These are phyloP conservation scores for Merluccius polli DNA, from an alignment of 2,797 vertebrate genomes.

Conservation along the genomic window DNA sequence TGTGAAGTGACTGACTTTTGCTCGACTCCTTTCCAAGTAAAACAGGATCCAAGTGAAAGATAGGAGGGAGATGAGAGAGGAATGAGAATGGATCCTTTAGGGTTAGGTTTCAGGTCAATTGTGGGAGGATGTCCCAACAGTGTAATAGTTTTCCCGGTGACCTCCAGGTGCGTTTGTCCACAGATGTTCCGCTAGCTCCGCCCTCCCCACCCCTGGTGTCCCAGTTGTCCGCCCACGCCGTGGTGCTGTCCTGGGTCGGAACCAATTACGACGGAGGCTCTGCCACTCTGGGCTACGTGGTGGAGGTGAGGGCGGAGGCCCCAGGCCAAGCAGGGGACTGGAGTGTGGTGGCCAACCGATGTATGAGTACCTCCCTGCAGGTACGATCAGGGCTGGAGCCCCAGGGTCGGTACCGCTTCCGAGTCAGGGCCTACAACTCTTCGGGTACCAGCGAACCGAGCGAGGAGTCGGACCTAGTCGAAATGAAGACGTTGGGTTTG, in stretches of 20 bases:
- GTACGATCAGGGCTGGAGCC: slow-evolving; percentile 64
- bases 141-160: neutral
- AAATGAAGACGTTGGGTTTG: slow-evolving; percentile 65
- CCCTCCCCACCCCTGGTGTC: slow-evolving; percentile 71
- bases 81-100: neutral
- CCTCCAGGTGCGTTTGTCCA: neutral
- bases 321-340: slow-evolving; percentile 43
- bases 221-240: slow-evolving; percentile 59
- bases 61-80: neutral
- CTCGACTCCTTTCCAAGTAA: neutral
- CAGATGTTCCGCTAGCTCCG: slow-evolving; percentile 45
- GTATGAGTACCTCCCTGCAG: slow-evolving; percentile 68
- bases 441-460: slow-evolving; percentile 72
- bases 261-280: slow-evolving; percentile 77
- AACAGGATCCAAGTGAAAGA: neutral
- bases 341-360: slow-evolving; percentile 59
- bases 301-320: slow-evolving; percentile 61
- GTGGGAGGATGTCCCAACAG: neutral
- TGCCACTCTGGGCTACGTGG: slow-evolving; percentile 69
- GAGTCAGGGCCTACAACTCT: slow-evolving; percentile 71
- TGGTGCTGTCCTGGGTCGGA: slow-evolving; percentile 78
- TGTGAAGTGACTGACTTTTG: neutral
- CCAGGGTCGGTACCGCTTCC: slow-evolving; percentile 67
- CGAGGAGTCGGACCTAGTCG: slow-evolving; percentile 63
- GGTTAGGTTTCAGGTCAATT: neutral